Evolutionary conservation across 1,140 invertebrate species (phyloP), one percentile per base, ranked within the genome.

Genomic region (Monomorium pharaonis): DNA sequence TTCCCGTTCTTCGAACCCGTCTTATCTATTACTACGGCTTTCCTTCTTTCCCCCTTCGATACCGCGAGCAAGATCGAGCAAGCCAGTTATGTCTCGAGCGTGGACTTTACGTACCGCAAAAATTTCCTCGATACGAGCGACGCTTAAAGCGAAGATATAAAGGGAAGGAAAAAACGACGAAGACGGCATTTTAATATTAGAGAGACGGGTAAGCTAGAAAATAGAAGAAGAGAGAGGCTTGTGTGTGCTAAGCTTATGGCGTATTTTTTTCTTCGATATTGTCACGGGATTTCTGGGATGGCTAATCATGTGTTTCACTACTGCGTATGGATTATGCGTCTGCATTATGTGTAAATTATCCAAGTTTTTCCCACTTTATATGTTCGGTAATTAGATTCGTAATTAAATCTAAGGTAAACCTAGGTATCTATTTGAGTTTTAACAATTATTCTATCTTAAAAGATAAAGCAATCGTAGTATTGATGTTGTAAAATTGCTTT

Each of bases 71-170:
- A 47, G 78, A 67, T 54, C 76, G 62, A 69, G 67, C 78, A 58
- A 83, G 67, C 24, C 44, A 72, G 78, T 83, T 74, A 83, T 21
- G 62, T 69, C 33, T 42, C n/a, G 21, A 27, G 33, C 51, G 27
- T 27, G 78, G 37, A 74, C 51, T 72, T 83, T 83, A 74, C 67
- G 67, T 74, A 27, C 67, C 78, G 67, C 51, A 72, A 58, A 86
- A 74, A 75, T 67, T 56, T 70, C 54, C 37, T 47, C 30, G 76
- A 33, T 30, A 21, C 42, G 7, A 49, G 16, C 49, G 51, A 65
- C 27, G 33, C 47, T 84, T 27, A 76, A 67, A 75, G 58, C 49
- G 47, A 60, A 72, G 54, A 84, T 72, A 37, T 49, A 75, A 67
- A 65, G 21, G 37, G 44, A 76, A 24, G 47, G 47, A 37, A 51